phyloP scores from a whole-genome alignment of 1,140 invertebrate genomes.

The Akabosia matsudoensis region DNA sequence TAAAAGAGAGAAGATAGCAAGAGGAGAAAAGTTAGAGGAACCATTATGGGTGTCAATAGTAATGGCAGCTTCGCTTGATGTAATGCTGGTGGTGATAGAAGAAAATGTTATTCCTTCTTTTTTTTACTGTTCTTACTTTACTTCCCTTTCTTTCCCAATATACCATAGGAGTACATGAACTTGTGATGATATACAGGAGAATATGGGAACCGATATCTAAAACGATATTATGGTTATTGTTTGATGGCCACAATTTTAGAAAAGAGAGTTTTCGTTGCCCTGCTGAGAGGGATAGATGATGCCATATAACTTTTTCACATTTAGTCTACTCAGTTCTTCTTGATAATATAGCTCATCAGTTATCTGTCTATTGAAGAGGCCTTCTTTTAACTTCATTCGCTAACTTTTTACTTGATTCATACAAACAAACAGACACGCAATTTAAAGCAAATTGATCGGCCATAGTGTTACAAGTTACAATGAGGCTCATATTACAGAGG shows the following conservation, averaged over 20 bases:
- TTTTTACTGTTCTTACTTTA: neutral
- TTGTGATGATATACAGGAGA: neutral
- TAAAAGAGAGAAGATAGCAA: neutral
- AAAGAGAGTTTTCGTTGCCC: neutral
- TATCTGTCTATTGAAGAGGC: slow-evolving; percentile 3
- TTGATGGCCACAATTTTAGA: neutral
- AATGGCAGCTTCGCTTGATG: neutral
- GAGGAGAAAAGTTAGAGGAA: neutral
- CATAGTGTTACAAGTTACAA: no score
- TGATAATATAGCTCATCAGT: slow-evolving; percentile 14
- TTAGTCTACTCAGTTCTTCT: neutral
- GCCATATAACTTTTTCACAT: neutral
- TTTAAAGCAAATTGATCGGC: neutral
- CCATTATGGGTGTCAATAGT: slow-evolving; percentile 10
- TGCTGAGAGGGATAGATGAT: neutral
- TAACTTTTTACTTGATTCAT: neutral
- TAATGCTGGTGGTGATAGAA: neutral
- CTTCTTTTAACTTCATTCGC: neutral
- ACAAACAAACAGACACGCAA: neutral
- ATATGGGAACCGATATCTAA: neutral
- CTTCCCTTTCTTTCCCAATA: neutral
- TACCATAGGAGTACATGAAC: no score
- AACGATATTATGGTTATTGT: neutral
- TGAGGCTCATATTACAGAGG: no score
- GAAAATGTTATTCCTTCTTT: slow-evolving; percentile 8